These are phyloP conservation scores for Hydrophis major DNA, from an alignment of 2,797 vertebrate genomes.

Conservation along the genomic window DNA sequence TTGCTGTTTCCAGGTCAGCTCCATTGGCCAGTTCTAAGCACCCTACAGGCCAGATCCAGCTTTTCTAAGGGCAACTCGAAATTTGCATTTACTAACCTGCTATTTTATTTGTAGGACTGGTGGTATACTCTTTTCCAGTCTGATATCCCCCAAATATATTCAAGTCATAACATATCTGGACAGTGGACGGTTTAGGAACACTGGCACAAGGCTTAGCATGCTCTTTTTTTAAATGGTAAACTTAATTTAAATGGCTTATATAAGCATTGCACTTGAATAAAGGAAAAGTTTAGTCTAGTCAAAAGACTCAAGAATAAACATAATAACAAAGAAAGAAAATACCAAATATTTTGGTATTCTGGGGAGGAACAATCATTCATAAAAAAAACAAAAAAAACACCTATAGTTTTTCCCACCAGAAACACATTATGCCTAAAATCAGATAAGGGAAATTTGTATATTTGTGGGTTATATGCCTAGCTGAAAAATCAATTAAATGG, in stretches of 20 bases:
- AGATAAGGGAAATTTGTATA: background rate
- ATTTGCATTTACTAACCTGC: background rate
- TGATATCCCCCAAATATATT: background rate
- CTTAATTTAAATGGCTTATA: background rate
- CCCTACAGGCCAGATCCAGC: no score
- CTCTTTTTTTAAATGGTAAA: background rate
- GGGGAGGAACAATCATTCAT: background rate
- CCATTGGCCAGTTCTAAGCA: no score
- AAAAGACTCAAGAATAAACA: background rate
- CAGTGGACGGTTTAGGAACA: background rate
- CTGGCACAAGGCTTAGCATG: background rate
- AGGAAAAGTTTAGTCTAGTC: background rate
- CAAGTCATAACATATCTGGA: background rate
- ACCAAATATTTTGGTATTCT: background rate
- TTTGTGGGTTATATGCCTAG: background rate
- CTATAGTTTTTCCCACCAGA: background rate
- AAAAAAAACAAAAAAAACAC: no score
- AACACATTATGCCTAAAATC: background rate
- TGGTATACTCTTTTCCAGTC: background rate
- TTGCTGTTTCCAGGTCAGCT: no score
- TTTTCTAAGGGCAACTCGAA: background rate
- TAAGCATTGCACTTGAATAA: background rate
- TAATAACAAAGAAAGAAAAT: background rate
- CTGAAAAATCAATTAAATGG: background rate
- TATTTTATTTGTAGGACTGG: background rate